These are phyloP conservation scores for Luperina testacea DNA, from an alignment of 2,888 invertebrate species.

Conservation along the genomic window DNA sequence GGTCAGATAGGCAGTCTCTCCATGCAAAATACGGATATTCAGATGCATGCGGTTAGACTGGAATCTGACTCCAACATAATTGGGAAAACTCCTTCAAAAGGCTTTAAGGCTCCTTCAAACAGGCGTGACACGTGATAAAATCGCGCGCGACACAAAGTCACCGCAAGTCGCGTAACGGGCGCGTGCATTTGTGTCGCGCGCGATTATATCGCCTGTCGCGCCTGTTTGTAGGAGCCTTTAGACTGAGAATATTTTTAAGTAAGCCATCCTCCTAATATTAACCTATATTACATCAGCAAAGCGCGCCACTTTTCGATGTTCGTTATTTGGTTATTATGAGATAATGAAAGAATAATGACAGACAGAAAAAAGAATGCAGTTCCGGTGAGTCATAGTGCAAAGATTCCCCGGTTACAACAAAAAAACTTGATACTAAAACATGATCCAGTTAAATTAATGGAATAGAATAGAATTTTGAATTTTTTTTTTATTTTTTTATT, in stretches of 20 bases:
- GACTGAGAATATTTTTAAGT: no score
- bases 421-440: background rate
- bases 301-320: background rate
- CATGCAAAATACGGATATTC: background rate
- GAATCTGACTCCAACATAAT: background rate
- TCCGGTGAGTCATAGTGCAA: background rate
- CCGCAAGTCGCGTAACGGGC: no score
- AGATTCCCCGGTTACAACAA: no score
- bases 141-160: no score
- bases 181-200: no score
- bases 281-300: background rate
- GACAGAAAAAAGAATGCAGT: background rate
- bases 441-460: background rate
- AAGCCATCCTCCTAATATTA: no score
- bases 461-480: no score
- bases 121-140: no score
- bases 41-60: background rate
- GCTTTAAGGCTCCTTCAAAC: no score
- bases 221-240: no score
- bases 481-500: no score
- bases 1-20: background rate
- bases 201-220: no score
- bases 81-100: background rate
- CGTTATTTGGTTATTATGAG: background rate
- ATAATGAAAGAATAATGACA: background rate